A percentile compares a stretch with the other conserved stretches of the same genome.
Evolutionary conservation across 1,140 invertebrate genomes (phyloP).

Genomic region (Drosophila nigromelanica): DNA sequence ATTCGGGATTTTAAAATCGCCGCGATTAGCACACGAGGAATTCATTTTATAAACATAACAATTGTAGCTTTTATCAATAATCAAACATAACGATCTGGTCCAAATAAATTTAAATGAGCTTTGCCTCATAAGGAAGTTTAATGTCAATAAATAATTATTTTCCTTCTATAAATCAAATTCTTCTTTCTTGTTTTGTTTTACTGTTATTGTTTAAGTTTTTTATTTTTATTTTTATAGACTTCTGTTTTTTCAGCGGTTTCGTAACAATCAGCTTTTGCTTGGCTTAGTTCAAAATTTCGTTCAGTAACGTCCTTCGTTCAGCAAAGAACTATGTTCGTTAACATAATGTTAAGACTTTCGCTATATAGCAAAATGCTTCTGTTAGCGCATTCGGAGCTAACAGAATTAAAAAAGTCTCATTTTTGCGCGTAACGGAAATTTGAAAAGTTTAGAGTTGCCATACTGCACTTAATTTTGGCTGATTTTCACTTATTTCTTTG

Average conservation of each 20-base stretch:
- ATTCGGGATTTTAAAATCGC: neutral
- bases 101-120: conserved; percentile 17
- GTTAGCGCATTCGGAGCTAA: neutral
- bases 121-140: neutral
- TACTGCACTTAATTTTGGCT: no score
- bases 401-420: neutral
- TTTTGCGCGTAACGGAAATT: neutral
- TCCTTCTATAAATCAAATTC: neutral
- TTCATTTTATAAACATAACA: conserved; percentile 3
- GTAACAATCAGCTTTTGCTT: conserved; percentile 1
- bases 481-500: no score
- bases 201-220: neutral
- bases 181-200: no score
- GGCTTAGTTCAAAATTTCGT: neutral
- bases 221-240: neutral
- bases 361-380: neutral
- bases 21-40: neutral
- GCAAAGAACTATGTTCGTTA: neutral
- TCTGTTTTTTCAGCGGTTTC: neutral
- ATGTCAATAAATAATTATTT: conserved; percentile 3
- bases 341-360: neutral
- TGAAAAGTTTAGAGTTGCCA: neutral
- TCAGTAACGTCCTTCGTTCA: neutral
- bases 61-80: conserved; percentile 20
- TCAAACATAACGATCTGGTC: conserved; percentile 27